These are phyloP conservation scores for Chloropsis hardwickii DNA, from an alignment of 2,113 vertebrate genomes.

Conservation along the genomic window DNA sequence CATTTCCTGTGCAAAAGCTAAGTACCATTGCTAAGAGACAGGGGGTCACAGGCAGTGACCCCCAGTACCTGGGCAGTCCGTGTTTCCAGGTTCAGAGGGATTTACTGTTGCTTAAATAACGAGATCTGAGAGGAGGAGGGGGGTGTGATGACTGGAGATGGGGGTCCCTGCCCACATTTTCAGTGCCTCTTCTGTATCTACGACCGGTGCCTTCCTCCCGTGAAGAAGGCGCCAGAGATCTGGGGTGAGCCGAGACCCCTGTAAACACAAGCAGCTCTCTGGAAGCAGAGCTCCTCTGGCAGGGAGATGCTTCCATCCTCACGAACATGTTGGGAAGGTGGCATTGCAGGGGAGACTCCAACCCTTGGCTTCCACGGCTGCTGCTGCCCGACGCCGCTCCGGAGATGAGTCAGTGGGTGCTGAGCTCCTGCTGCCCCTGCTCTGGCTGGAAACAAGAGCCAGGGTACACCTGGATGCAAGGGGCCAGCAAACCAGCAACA, in stretches of 20 bases:
- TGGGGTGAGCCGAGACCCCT: conserved; percentile 23
- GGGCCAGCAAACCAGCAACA: background rate
- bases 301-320: background rate
- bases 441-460: background rate
- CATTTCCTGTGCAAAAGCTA: conserved; percentile 65
- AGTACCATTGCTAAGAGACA: conserved; percentile 54
- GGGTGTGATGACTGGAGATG: background rate
- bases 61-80: conserved; percentile 4
- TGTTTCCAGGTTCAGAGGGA: background rate
- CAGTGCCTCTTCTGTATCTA: conserved; percentile 38
- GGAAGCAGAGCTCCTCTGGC: conserved; percentile 15
- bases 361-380: background rate
- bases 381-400: background rate
- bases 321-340: background rate
- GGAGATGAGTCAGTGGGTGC: background rate
- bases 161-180: conserved; percentile 7
- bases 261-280: conserved; percentile 54
- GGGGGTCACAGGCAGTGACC: background rate
- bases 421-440: background rate
- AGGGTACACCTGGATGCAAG: background rate
- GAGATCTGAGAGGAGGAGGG: conserved; percentile 12
- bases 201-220: background rate
- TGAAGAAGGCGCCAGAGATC: background rate
- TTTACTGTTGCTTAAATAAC: background rate
- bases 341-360: background rate